Conservation (phyloP, 1,140 invertebrate species). For the Caenorhabditis latens region DNA sequence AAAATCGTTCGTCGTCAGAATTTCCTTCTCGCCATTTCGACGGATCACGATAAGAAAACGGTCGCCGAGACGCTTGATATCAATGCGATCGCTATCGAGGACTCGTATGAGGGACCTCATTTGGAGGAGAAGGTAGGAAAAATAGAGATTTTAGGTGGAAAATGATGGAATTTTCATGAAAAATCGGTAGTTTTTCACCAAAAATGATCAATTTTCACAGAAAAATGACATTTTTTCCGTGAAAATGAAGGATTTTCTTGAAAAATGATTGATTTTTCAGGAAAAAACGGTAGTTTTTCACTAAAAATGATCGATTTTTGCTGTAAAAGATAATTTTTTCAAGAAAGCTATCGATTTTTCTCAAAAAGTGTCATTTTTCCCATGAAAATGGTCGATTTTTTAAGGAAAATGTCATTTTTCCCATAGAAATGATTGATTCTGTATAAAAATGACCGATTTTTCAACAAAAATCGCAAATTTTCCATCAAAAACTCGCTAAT, state of each 20-base stretch:
- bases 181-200: background rate
- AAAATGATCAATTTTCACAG: background rate
- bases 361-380: too few species aligned
- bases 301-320: too few species aligned
- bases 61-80: slow-evolving; percentile 89
- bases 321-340: too few species aligned
- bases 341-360: too few species aligned
- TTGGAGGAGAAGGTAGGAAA: slow-evolving; percentile 82
- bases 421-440: too few species aligned
- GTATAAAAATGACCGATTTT: too few species aligned
- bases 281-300: too few species aligned
- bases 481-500: background rate
- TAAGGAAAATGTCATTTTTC: background rate
- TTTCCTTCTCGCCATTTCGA: slow-evolving; percentile 95
- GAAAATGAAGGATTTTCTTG: too few species aligned
- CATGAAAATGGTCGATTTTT: background rate
- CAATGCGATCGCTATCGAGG: slow-evolving; percentile 94
- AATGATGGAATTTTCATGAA: background rate
- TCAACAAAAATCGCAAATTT: too few species aligned
- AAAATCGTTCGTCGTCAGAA: slow-evolving; percentile 94
- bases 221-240: too few species aligned
- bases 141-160: background rate
- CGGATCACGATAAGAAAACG: slow-evolving; percentile 88
- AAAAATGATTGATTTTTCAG: too few species aligned
- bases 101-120: slow-evolving; percentile 91